Evolutionary conservation across 2,113 vertebrate species (phyloP), one percentile per base, ranked within the genome.

Genomic region (Saimiri boliviensis): DNA sequence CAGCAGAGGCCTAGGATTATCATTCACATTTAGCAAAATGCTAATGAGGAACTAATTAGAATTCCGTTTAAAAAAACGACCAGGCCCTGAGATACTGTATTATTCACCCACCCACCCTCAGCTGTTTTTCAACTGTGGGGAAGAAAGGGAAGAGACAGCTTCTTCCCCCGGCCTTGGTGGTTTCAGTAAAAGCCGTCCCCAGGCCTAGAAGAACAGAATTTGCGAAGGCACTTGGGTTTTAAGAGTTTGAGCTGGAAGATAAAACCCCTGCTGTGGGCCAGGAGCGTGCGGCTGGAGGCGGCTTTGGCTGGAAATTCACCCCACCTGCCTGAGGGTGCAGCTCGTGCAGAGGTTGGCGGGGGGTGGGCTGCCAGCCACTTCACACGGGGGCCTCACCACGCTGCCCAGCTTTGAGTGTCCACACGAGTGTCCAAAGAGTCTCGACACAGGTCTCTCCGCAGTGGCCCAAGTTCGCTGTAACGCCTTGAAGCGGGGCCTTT

Each of bases 31-130:
- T 71, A 92, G 54, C 56, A 77, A 60, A 56, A 63, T 17, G 88
- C 85, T 94, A 66, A 20, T 10, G 47, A 91, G 91, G 85, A 84
- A n/a, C 74, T 54, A 23, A 83, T 30, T 27, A 42, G 14, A 20
- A 77, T 73, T 81, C 76, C 54, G 5, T 8, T 56, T 91, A 89
- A 89, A 73, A 89, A 89, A 73, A 84, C 56, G 91, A 23, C 52
- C 79, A 52, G 94, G 91, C 63, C 93, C 95, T 97, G 96, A 97
- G 97, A 93, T 7, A 77, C 74, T 32, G 27, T 77, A 68, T 14
- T 20, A 4, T 17, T 23, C 63, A 16, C 23, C 20, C 9, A 25
- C 49, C 21, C 54, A 27, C 71, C 66, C 54, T 40, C 49, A 16
- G 74, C 68, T 20, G 20, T 11, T 10, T 40, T 76, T 42, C 70